phyloP scores from a whole-genome alignment of 2,888 invertebrate species.

The Heliconius charithonia region DNA sequence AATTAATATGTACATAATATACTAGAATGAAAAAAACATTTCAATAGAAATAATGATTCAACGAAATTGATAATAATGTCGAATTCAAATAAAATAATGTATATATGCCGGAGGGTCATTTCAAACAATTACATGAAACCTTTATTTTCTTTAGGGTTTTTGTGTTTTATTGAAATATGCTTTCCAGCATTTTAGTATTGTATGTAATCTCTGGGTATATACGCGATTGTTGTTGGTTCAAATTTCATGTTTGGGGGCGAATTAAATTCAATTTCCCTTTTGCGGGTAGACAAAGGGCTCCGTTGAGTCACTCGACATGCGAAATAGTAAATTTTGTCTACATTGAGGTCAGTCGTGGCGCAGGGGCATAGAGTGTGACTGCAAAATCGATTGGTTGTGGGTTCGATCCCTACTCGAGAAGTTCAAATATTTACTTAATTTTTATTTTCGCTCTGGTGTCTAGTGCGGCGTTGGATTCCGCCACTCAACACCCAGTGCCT shows the following conservation, averaged over 20 bases:
- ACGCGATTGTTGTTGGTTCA: too few relatives aligned
- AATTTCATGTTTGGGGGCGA: not conserved
- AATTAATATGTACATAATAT: not conserved
- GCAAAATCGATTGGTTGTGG: too few relatives aligned
- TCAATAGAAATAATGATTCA: not conserved
- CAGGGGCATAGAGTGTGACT: too few relatives aligned
- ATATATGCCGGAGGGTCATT: slow-evolving; percentile 47
- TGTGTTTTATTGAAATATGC: slow-evolving; percentile 31
- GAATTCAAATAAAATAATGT: slow-evolving; percentile 10
- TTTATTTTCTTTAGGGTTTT: slow-evolving; percentile 34
- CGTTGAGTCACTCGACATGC: too few relatives aligned
- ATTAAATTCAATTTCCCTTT: not conserved
- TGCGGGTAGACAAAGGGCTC: not conserved
- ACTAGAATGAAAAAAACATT: not conserved
- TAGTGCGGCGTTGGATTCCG: too few relatives aligned
- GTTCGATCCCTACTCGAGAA: too few relatives aligned
- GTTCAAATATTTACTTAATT: too few relatives aligned
- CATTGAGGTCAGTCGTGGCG: too few relatives aligned
- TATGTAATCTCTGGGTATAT: not conserved
- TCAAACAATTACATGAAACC: slow-evolving; percentile 56
- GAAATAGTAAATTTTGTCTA: too few relatives aligned
- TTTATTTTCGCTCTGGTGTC: too few relatives aligned
- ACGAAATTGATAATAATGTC: not conserved
- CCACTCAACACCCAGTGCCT: too few relatives aligned
- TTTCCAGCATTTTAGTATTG: not conserved